These are phyloP conservation scores for Pomacea canaliculata DNA, from an alignment of 2,888 invertebrate species.

Conservation along the genomic window DNA sequence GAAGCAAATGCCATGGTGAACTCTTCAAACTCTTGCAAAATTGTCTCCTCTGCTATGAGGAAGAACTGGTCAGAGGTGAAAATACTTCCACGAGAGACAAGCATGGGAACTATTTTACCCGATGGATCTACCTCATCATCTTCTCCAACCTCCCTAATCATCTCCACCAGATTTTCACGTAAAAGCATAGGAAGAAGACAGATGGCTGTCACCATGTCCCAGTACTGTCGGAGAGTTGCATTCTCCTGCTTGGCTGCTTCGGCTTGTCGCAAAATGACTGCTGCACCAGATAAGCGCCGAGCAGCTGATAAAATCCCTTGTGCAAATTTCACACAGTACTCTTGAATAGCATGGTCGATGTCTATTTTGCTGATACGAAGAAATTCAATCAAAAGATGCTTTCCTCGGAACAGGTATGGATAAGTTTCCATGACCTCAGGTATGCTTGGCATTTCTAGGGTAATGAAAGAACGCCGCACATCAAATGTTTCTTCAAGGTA, in stretches of 20 bases:
- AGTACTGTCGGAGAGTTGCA: conserved; percentile 58
- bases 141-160: conserved; percentile 58
- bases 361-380: conserved; percentile 60
- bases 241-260: conserved; percentile 60
- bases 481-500: conserved; percentile 62
- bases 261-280: conserved; percentile 53
- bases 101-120: conserved; percentile 62
- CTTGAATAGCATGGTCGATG: conserved; percentile 60
- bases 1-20: conserved; percentile 63
- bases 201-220: conserved; percentile 64
- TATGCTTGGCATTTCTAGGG: conserved; percentile 58
- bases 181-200: conserved; percentile 59
- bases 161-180: conserved; percentile 59
- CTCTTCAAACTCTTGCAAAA: conserved; percentile 63
- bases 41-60: conserved; percentile 59
- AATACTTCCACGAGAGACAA: conserved; percentile 60
- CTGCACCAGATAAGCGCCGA: conserved; percentile 48
- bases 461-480: conserved; percentile 55
- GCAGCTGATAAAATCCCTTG: conserved; percentile 56
- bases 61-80: conserved; percentile 63
- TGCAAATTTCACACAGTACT: conserved; percentile 61
- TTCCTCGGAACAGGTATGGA: conserved; percentile 57
- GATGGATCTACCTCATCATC: conserved; percentile 58
- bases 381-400: conserved; percentile 59
- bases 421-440: conserved; percentile 55